A percentile compares a stretch with the other conserved stretches of the same genome.
These are phyloP conservation scores for Bombus waltoni DNA, from an alignment of 1,140 invertebrate genomes.

Conservation along the genomic window DNA sequence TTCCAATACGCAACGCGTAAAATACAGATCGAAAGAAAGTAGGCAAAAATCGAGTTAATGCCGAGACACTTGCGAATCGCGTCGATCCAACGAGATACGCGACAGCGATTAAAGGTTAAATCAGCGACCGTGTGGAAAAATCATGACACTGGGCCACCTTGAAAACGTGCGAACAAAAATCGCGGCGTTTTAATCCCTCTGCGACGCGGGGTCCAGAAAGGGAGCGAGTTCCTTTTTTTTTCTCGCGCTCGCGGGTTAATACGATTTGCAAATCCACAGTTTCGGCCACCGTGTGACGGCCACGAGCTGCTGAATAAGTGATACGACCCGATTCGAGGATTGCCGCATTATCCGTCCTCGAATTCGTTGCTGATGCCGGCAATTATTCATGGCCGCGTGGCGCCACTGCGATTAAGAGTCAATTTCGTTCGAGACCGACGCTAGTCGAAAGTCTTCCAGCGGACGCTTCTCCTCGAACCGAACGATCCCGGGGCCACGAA, in stretches of 20 bases:
- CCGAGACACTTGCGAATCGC: not conserved
- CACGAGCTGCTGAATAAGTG: conserved; percentile 76
- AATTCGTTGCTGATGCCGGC: conserved; percentile 78
- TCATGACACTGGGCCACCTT: conserved; percentile 30
- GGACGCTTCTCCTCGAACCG: conserved; percentile 39
- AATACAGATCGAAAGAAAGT: no score
- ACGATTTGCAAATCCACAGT: conserved; percentile 72
- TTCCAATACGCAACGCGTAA: no score
- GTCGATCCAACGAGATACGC: not conserved
- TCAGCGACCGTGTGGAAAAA: not conserved
- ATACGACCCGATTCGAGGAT: conserved; percentile 74
- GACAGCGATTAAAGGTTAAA: conserved; percentile 15
- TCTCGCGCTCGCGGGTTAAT: conserved; percentile 62
- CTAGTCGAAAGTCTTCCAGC: conserved; percentile 22
- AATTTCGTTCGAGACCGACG: conserved; percentile 60
- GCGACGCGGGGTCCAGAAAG: not conserved
- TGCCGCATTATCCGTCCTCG: conserved; percentile 76
- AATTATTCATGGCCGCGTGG: conserved; percentile 79
- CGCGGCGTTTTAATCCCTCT: conserved; percentile 55
- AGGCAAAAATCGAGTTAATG: not conserved
- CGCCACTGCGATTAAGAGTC: conserved; percentile 70
- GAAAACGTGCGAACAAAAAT: conserved; percentile 55
- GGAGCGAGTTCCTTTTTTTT: conserved; percentile 8
- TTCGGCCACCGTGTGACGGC: conserved; percentile 61
- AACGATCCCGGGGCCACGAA: not conserved